phyloP scores from a whole-genome alignment of 2,113 vertebrate species.

The Pedetes capensis region DNA sequence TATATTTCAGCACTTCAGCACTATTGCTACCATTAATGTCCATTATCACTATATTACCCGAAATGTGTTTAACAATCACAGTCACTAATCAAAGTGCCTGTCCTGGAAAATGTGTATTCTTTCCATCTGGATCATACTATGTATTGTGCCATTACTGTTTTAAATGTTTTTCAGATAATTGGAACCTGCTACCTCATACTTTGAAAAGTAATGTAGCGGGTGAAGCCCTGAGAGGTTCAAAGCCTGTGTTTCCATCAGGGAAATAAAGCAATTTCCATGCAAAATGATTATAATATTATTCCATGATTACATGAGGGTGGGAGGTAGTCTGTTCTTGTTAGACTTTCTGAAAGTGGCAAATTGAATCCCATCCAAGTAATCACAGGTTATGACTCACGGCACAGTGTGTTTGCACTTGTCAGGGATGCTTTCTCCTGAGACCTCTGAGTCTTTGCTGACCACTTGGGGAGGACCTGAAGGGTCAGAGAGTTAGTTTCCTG shows the following conservation, averaged over 20 bases:
- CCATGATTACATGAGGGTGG: slow-evolving; percentile 39
- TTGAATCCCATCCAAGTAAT: slow-evolving; percentile 64
- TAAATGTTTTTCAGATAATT: slow-evolving; percentile 58
- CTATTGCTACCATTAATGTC: slow-evolving; percentile 72
- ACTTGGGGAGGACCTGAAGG: background rate
- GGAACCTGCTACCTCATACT: slow-evolving; percentile 71
- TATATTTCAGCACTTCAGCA: slow-evolving; percentile 51
- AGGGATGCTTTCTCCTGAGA: background rate
- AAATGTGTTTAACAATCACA: slow-evolving; percentile 68
- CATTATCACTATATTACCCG: slow-evolving; percentile 70
- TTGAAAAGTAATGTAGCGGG: slow-evolving; percentile 53
- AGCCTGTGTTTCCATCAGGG: slow-evolving; percentile 51
- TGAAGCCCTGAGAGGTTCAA: slow-evolving; percentile 43
- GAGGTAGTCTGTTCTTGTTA: slow-evolving; percentile 57
- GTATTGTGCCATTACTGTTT: slow-evolving; percentile 58
- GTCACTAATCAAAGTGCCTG: slow-evolving; percentile 65
- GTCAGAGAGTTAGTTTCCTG: background rate
- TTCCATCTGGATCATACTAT: slow-evolving; percentile 39
- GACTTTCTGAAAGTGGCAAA: slow-evolving; percentile 56
- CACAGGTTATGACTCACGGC: slow-evolving; percentile 10
- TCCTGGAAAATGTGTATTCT: slow-evolving; percentile 61
- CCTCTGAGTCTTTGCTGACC: background rate
- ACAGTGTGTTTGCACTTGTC: background rate
- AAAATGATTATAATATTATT: slow-evolving; percentile 67
- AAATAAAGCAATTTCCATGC: slow-evolving; percentile 63